Evolutionary conservation across 53 echinoderm and acorn worm species (phyloP), one percentile per base, ranked within the genome.

Genomic region (Antedon mediterranea): DNA sequence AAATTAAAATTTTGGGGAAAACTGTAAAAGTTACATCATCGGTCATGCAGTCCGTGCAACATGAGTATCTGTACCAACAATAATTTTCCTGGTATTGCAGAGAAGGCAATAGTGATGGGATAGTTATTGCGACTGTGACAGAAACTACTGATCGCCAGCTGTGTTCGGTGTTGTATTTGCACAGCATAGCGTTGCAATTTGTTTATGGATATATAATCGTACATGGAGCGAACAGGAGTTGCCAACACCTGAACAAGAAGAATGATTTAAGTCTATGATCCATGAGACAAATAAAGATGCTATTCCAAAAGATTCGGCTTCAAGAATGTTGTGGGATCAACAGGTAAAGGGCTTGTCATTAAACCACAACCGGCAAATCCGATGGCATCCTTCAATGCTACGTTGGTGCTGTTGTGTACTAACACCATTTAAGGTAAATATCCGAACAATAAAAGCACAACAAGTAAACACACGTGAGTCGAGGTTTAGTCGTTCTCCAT

Each of bases 361-460:
- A 4, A 37, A 37, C 4, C 0, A 28, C 20, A 29, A 74, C 4
- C 73, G 78, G 15, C 27, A 33, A 33, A 86, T 86, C 86, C 33
- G 86, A 9, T 86, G 85, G 85, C 85, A 85, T 32, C 85, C 85
- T 6, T 75, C 80, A 3, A 75, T 82, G 13, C 43, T 82, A 6
- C 18, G 82, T 0, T 79, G 75, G 86, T 78, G 79, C 37, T n/a
- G n/a, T n/a, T n/a, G n/a, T n/a, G n/a, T n/a, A n/a, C n/a, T n/a
- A n/a, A n/a, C n/a, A n/a, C n/a, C n/a, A n/a, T n/a, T n/a, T n/a
- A n/a, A n/a, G n/a, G n/a, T n/a, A n/a, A n/a, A n/a, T n/a, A n/a
- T n/a, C n/a, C n/a, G n/a, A n/a, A n/a, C n/a, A n/a, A n/a, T n/a
- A n/a, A n/a, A n/a, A n/a, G n/a, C n/a, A n/a, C n/a, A n/a, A n/a